Percentiles rank a stretch among this genome's conserved stretches.
Evolutionary conservation across 30 jellyfish, hydroid and myxozoan genomes (phyloP).

Genomic region (Aurelia sp.): DNA sequence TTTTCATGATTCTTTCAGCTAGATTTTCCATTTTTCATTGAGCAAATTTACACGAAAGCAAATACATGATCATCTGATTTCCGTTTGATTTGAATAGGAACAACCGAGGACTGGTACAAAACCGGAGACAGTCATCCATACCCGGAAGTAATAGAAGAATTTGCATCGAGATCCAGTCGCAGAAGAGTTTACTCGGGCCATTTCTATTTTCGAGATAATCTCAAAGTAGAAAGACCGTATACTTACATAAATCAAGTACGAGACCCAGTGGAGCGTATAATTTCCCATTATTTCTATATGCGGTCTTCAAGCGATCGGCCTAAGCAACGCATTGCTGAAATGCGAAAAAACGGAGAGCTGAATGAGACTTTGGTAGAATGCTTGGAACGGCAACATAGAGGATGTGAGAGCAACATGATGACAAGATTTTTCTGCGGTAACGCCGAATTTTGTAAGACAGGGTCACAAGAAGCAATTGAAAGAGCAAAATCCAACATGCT

Average conservation of each 20-base stretch:
- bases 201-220: constrained; percentile 69
- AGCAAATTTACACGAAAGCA: too few species aligned
- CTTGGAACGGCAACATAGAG: constrained; percentile 83
- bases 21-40: too few species aligned
- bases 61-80: too few species aligned
- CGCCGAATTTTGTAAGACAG: constrained; percentile 68
- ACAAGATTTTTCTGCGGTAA: constrained; percentile 89
- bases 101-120: constrained; percentile 97
- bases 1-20: too few species aligned
- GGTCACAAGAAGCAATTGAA: constrained; percentile 73
- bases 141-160: constrained; percentile 80
- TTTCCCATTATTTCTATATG: constrained; percentile 89
- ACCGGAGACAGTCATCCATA: constrained; percentile 88
- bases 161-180: constrained; percentile 16
- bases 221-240: constrained; percentile 44
- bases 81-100: constrained; percentile 17
- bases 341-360: constrained; percentile 69
- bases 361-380: constrained; percentile 85
- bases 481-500: constrained; percentile 78
- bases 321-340: constrained; percentile 68
- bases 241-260: constrained; percentile 90
- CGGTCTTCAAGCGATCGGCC: constrained; percentile 72
- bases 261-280: constrained; percentile 82
- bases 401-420: constrained; percentile 94
- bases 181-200: constrained; percentile 76